Base-by-base conservation (phyloP, 2,888 invertebrate species). In the Cheilosia impressa region DNA sequence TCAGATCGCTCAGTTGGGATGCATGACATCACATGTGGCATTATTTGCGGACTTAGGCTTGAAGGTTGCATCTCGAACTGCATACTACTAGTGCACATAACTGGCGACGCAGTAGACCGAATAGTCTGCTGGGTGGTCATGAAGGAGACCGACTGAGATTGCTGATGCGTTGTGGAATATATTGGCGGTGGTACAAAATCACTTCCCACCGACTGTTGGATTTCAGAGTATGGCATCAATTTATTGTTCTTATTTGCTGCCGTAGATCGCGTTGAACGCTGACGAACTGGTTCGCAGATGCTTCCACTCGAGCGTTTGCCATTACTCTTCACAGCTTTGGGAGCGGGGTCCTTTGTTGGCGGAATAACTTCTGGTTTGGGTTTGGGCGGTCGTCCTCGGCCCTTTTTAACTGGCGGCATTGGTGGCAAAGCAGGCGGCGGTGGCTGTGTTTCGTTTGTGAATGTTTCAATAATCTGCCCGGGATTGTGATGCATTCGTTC, bases 221-320 rank as follows among this genome's bases (percentile, higher is more conserved):
- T 10, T 22, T 84, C 80, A 4, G 63, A 34, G 10, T 45, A 27
- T 22, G 71, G 31, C 13, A 27, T 38, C 4, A 22, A 0, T 10
- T 7, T 45, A 45, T 50, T 52, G 22, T 62, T 68, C n/a, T 71
- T 55, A 13, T 65, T 63, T 10, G 43, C 47, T 13, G 19, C 19
- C n/a, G 62, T 2, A 5, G 80, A 71, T 53, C 80, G 76, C 10
- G 80, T 66, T 50, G 69, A 41, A 31, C 84, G 71, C 17, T 62
- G 71, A 24, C 71, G 38, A 1, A 38, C 38, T 38, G 38, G 38
- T 38, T 38, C 38, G 10, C 38, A 80, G 34, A 66, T 55, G n/a
- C 78, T 79, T 19, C 82, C 73, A 43, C 63, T 69, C 2, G 84
- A 69, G 50, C 80, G 84, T n/a, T 65, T 79, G 50, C 80, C 75